Base-by-base conservation (phyloP, 2,797 vertebrate species). In the Naso thynnoides region DNA sequence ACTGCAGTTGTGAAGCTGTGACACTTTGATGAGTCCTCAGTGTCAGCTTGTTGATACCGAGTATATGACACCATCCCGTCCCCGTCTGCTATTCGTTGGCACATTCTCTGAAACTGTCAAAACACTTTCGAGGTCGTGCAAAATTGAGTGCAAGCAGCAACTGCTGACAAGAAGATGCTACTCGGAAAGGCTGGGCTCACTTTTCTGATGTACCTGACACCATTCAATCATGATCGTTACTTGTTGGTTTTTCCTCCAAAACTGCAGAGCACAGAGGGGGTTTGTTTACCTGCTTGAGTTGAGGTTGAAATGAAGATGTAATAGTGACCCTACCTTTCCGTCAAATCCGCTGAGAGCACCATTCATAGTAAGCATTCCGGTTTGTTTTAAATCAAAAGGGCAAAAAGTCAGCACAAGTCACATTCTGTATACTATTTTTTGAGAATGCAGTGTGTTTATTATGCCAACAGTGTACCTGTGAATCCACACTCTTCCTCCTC, bases 101-200 rank as follows among this genome's bases (percentile, higher is more conserved):
- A 86, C 86, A 33, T 84, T 76, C 65, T 72, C 55, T 0, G 0
- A 61, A 85, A 68, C 85, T 89, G 86, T 91, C 88, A 89, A 80
- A 89, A 86, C 80, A 80, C 86, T 83, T 72, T 67, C 11, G 52
- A 78, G 75, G 67, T 58, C 11, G 58, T 70, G 69, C 61, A 79
- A 79, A 89, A 78, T 45, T n/a, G 62, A 77, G 78, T 24, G 66
- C 48, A 52, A 50, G 64, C 52, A 29, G 58, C 57, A 3, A 31
- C 18, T 4, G 55, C 58, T 88, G 84, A 83, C 78, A 72, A 61
- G 49, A 29, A 44, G 74, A 80, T 41, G 49, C 62, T 15, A 33
- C 73, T 66, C 2, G 4, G 41, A 75, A 63, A 45, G 56, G 73
- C 73, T 57, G 19, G 3, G 16, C 63, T 45, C 1, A 8, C 38